Conservation (phyloP, 2,113 vertebrate genomes). For the Nipponia nippon region DNA sequence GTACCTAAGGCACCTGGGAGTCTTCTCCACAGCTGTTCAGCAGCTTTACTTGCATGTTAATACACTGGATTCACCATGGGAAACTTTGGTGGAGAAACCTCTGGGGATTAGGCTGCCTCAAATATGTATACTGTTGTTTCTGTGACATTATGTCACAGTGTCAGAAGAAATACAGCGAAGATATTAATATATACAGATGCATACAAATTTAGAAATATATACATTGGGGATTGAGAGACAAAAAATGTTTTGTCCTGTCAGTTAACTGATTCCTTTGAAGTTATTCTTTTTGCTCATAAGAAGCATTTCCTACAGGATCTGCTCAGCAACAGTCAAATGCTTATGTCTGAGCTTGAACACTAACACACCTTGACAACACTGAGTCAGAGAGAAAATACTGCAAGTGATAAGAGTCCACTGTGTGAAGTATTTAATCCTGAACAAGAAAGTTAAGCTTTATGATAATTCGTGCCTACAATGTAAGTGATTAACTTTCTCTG, state of each 20-base stretch:
- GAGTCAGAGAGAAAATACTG: conserved; percentile 32
- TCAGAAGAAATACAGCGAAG: not conserved
- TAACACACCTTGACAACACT: not conserved
- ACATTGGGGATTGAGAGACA: accelerated
- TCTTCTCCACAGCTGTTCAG: not conserved
- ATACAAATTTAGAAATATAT: not conserved
- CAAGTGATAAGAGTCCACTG: not conserved
- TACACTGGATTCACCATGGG: not conserved
- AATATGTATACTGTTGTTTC: not conserved
- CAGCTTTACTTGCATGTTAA: not conserved
- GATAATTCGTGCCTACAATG: not conserved
- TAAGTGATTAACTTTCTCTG: not conserved
- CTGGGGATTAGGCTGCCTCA: not conserved
- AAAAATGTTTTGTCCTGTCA: not conserved
- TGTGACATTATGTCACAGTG: not conserved
- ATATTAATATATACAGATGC: not conserved
- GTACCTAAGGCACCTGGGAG: not conserved
- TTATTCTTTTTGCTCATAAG: not conserved
- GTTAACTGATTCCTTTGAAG: not conserved
- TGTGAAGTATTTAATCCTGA: not conserved
- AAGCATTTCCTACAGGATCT: not conserved
- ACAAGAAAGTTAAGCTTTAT: not conserved
- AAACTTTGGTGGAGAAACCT: not conserved
- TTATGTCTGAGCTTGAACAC: not conserved
- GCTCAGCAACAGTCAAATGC: not conserved